These are phyloP conservation scores for Takifugu ocellatus DNA, from an alignment of 2,797 vertebrate species.

Conservation along the genomic window DNA sequence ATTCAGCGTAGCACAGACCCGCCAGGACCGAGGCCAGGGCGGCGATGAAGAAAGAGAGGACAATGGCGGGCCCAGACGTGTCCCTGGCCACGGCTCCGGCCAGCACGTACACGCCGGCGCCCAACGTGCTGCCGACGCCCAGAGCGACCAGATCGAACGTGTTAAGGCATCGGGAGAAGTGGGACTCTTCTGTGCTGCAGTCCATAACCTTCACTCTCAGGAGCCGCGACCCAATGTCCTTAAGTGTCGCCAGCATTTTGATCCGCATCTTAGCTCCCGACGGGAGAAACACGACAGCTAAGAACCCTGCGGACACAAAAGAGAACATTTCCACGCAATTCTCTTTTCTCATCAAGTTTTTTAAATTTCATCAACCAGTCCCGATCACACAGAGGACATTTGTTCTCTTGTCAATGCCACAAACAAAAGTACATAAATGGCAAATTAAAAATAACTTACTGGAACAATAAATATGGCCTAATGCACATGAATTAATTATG, in stretches of 20 bases:
- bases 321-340: no score
- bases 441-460: no score
- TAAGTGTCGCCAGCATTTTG: slow-evolving; percentile 69
- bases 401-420: no score
- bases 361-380: no score
- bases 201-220: slow-evolving; percentile 90
- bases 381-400: no score
- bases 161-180: slow-evolving; percentile 86
- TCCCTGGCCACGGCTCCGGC: slow-evolving; percentile 89
- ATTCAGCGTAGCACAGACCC: slow-evolving; percentile 93
- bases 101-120: slow-evolving; percentile 92
- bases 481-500: no score
- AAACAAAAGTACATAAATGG: no score
- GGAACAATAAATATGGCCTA: no score
- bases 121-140: slow-evolving; percentile 93
- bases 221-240: slow-evolving; percentile 81
- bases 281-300: background rate
- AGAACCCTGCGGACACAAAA: no score
- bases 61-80: slow-evolving; percentile 86
- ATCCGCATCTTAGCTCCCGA: slow-evolving; percentile 60
- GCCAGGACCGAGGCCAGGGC: slow-evolving; percentile 92
- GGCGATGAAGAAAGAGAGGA: slow-evolving; percentile 91
- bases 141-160: slow-evolving; percentile 92
- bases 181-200: slow-evolving; percentile 80
- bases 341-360: no score